phyloP scores from a whole-genome alignment of 2,888 invertebrate genomes.

The Drosophila limbata region DNA sequence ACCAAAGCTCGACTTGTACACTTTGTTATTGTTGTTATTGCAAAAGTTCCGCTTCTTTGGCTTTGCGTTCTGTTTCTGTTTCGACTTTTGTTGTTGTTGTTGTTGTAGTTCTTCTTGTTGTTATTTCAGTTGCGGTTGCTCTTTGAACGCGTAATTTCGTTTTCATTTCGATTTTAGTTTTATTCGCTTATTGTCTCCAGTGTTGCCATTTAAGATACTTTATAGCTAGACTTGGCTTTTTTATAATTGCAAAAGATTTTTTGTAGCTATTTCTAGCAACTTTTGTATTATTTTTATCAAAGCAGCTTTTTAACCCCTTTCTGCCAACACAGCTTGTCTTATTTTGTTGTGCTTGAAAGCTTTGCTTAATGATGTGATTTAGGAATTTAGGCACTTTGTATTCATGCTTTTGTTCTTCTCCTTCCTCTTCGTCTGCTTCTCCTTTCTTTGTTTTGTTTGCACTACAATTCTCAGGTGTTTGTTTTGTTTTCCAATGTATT shows the following conservation, averaged over 20 bases:
- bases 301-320: too few species aligned
- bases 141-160: conserved; percentile 27
- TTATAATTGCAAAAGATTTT: too few species aligned
- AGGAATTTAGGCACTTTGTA: conserved; percentile 31
- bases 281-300: too few species aligned
- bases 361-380: conserved; percentile 30
- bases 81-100: conserved; percentile 9
- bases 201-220: too few species aligned
- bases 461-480: conserved; percentile 26
- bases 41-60: conserved; percentile 46
- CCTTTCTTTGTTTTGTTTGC: conserved; percentile 22
- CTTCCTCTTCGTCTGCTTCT: background rate
- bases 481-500: conserved; percentile 9
- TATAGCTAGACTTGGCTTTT: too few species aligned
- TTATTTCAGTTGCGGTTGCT: conserved; percentile 15
- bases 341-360: conserved; percentile 16
- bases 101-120: background rate
- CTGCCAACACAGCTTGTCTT: background rate
- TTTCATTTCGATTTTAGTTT: conserved; percentile 46
- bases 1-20: conserved; percentile 24
- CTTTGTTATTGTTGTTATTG: conserved; percentile 22
- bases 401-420: conserved; percentile 9
- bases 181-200: conserved; percentile 3
- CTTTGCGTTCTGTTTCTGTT: conserved; percentile 31
- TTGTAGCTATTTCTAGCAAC: too few species aligned